Conservation (phyloP, 2,888 invertebrate species). For the Adelognathus sp. region DNA sequence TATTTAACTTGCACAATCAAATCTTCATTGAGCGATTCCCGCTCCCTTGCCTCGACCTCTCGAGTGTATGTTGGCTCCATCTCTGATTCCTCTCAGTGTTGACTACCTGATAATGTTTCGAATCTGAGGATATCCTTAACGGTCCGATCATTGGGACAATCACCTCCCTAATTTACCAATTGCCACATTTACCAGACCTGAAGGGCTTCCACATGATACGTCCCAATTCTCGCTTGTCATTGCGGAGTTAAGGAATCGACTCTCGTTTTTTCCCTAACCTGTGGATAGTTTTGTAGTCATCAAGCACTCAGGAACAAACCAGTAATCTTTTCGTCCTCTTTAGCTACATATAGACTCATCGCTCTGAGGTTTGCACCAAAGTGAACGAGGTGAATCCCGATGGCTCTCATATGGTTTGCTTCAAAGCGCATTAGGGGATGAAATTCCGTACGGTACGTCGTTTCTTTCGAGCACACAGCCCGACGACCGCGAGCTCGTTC, state of each 20-base stretch:
- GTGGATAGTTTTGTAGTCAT: not conserved
- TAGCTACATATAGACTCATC: constrained; percentile 17
- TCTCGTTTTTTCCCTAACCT: not conserved
- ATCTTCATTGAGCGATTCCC: constrained; percentile 23
- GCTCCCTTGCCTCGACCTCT: not conserved
- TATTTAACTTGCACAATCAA: too few species aligned
- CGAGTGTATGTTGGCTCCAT: too few species aligned
- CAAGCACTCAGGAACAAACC: not conserved
- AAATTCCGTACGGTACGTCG: not conserved
- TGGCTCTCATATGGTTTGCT: constrained; percentile 27
- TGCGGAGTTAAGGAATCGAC: not conserved
- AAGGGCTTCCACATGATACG: too few species aligned
- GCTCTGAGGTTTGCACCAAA: not conserved
- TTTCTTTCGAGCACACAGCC: constrained; percentile 12
- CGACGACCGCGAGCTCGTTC: constrained; percentile 16
- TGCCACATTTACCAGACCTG: too few species aligned
- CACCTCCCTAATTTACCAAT: too few species aligned
- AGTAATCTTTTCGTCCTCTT: not conserved
- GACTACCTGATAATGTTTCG: too few species aligned
- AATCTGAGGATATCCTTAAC: too few species aligned
- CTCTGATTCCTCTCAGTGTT: too few species aligned
- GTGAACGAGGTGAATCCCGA: constrained; percentile 19
- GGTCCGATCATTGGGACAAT: too few species aligned
- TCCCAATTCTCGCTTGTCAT: too few species aligned
- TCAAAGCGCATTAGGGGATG: constrained; percentile 9